Evolutionary conservation across 2,113 vertebrate species (phyloP), one percentile per base, ranked within the genome.

Genomic region (Callipepla californica): DNA sequence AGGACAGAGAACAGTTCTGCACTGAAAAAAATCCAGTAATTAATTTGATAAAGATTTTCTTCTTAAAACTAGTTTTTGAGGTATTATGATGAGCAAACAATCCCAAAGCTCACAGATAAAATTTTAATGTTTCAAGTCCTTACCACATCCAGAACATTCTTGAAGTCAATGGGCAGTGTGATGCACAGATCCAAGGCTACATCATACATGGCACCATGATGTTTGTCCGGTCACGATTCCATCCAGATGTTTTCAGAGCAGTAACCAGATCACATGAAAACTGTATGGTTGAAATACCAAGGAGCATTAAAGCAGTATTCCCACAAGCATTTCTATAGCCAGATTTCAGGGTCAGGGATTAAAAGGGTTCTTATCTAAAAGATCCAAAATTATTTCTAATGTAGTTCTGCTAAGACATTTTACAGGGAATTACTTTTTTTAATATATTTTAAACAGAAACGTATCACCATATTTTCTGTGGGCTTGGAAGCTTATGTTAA

Each of bases 401-500:
- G 79, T 92, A 97, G 86, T 81, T 87, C 20, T 81, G 85, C 45
- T 96, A 97, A 97, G 96, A 89, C 85, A 95, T 97, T 97, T 97
- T 97, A 94, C 89, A 96, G 95, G 75, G 86, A 97, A 96, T 97
- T 96, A 96, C 93, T 97, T 97, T 97, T 96, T 93, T 40, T 94
- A 78, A 89, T 67, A 92, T 94, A 96, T 97, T 97, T 98, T 97
- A 97, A 97, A 97, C 85, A 97, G 96, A 98, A 98, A 97, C 95
- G 96, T 62, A 96, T 88, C 75, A 73, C 97, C 97, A 98, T 98
- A 98, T 98, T 98, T 98, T 98, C 97, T 97, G 97, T 98, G 97
- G 97, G 97, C 95, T 98, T 98, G 97, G 95, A 97, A 98, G 97
- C 97, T 98, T 98, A 98, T 98, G 97, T 97, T 98, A 98, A 97